Evolutionary conservation across 2,797 vertebrate genomes (phyloP).

Genomic region (Picus viridis): DNA sequence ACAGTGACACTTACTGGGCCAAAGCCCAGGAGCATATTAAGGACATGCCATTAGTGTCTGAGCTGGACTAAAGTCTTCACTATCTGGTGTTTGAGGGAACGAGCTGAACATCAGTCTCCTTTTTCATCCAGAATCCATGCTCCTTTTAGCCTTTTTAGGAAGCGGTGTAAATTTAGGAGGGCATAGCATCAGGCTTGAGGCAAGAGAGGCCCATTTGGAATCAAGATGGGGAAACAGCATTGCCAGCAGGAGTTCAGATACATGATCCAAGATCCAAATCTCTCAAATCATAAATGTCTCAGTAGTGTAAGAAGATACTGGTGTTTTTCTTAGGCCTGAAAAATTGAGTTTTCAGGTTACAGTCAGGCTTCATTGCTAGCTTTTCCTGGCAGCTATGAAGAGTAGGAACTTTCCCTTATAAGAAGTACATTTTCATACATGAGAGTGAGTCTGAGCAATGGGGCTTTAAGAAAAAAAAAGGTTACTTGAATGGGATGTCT

Average conservation of each 20-base stretch:
- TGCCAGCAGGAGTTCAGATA: background rate
- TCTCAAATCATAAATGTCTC: background rate
- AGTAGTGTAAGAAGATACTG: background rate
- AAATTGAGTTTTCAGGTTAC: background rate
- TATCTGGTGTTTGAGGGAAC: background rate
- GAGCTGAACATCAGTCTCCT: background rate
- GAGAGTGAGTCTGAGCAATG: background rate
- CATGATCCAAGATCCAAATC: background rate
- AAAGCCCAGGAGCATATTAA: background rate
- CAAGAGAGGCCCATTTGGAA: background rate
- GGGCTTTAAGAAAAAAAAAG: slow-evolving; percentile 42
- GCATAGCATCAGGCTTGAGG: background rate
- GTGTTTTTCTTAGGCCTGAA: background rate
- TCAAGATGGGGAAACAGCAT: accelerated
- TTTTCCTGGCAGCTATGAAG: slow-evolving; percentile 10
- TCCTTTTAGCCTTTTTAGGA: slow-evolving; percentile 3
- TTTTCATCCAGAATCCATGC: background rate
- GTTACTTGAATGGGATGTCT: background rate
- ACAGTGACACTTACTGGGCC: background rate
- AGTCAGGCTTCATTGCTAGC: background rate
- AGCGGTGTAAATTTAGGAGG: background rate
- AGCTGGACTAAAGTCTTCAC: background rate
- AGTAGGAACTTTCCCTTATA: background rate
- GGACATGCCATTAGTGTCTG: background rate
- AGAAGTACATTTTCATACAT: background rate